Base-by-base conservation (phyloP, 2,888 invertebrate genomes). In the Colostygia pectinataria region DNA sequence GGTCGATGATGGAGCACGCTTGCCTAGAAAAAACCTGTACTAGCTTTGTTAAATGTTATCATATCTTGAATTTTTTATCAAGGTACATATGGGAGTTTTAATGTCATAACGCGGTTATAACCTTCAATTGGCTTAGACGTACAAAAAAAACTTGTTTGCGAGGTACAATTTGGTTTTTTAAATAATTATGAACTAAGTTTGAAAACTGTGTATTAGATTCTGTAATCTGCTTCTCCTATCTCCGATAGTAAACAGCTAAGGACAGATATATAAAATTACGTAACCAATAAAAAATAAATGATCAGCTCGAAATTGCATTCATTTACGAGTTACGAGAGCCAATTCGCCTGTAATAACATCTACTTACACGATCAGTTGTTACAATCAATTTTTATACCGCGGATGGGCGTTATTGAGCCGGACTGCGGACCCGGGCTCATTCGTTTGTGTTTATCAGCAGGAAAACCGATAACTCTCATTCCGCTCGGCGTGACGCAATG, bases 381-480 rank as follows among this genome's bases (percentile, higher is more conserved):
- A 74, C 73, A 79, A 80, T 83, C 77, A 82, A 80, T 85, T 85
- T 83, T 85, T 86, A 77, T 78, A 71, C 75, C 66, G 61, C 68
- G 69, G 70, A 73, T 76, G 73, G 72, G 70, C 76, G 72, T 80
- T 83, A 80, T 80, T 75, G 75, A 74, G 71, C 72, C 67, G 74
- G 74, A 72, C 72, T 69, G 77, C 65, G 70, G 66, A 68, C 51
- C 52, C 70, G 69, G 62, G 70, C 75, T 80, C 81, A 82, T 85
- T 82, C 82, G 83, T 79, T 83, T 80, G 81, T 85, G 82, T 87
- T 85, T 87, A 84, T 87, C 84, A 80, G 79, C 61, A 74, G 79
- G 75, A 77, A 71, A 77, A 80, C 83, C 85, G 86, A 88, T 88
- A 87, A 83, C 82, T 83, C 85, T 81, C 85, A 83, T 83, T 86